Evolutionary conservation across 2,113 vertebrate genomes (phyloP).

Genomic region (Prinia subflava): DNA sequence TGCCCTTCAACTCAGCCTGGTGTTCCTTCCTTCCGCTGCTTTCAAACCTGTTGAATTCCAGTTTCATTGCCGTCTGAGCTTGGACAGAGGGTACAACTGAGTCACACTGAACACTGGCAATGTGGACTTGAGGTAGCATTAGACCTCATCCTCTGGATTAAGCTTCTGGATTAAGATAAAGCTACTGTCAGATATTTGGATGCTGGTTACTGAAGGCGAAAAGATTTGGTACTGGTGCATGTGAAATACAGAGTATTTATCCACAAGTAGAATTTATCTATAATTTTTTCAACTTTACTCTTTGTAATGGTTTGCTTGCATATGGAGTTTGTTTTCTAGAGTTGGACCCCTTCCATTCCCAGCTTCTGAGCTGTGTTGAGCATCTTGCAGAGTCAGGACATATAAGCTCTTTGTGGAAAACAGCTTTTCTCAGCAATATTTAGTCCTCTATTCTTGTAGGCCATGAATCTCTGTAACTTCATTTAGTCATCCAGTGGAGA

Average conservation of each 20-base stretch:
- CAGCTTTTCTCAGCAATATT: neutral
- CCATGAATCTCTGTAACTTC: neutral
- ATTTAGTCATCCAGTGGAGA: neutral
- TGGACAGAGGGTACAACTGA: neutral
- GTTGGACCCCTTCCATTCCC: neutral
- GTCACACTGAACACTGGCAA: neutral
- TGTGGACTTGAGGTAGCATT: neutral
- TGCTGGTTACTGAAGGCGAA: neutral
- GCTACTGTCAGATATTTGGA: neutral
- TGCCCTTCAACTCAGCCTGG: accelerated
- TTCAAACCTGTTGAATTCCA: neutral
- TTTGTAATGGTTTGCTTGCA: neutral
- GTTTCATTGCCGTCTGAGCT: neutral
- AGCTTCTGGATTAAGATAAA: neutral
- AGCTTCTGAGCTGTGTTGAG: neutral
- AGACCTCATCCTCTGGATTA: neutral
- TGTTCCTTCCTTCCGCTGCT: neutral
- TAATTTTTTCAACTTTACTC: neutral
- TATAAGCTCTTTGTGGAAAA: neutral
- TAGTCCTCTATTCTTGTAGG: neutral
- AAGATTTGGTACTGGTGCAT: neutral
- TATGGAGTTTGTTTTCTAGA: neutral
- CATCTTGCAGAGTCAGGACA: neutral
- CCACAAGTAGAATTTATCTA: neutral
- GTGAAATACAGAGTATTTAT: neutral